Evolutionary conservation across 1,140 invertebrate genomes (phyloP).

Genomic region (Glossosoma conforme): DNA sequence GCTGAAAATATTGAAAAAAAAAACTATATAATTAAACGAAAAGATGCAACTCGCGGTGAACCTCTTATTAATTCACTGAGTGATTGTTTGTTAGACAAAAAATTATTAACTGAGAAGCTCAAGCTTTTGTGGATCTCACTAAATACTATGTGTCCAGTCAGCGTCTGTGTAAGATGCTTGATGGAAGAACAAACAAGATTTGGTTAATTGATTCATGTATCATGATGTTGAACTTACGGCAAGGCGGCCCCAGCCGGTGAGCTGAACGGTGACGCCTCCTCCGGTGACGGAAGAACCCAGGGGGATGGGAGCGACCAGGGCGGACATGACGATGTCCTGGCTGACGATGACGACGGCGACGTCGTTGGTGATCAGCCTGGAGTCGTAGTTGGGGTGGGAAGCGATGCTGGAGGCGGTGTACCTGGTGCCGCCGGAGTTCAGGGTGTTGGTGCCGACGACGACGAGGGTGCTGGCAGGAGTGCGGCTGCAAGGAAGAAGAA

Average conservation of each 20-base stretch:
- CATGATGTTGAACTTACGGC: slow-evolving; percentile 37
- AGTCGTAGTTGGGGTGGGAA: slow-evolving; percentile 48
- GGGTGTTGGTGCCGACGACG: slow-evolving; percentile 48
- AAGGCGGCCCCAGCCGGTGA: slow-evolving; percentile 49
- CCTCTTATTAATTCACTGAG: too few species aligned
- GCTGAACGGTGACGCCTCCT: slow-evolving; percentile 36
- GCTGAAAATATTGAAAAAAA: too few species aligned
- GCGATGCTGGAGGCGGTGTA: slow-evolving; percentile 44
- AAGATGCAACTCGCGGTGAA: too few species aligned
- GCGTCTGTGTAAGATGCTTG: too few species aligned
- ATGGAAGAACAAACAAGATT: too few species aligned
- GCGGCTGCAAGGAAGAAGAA: slow-evolving; percentile 27
- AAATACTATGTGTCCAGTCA: too few species aligned
- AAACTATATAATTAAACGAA: too few species aligned
- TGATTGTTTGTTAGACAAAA: too few species aligned
- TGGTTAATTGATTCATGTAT: too few species aligned
- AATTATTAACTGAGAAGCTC: too few species aligned
- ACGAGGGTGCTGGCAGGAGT: slow-evolving; percentile 36
- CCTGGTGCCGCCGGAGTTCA: slow-evolving; percentile 42
- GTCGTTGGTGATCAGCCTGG: slow-evolving; percentile 47
- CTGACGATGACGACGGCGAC: slow-evolving; percentile 48
- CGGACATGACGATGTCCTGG: slow-evolving; percentile 40
- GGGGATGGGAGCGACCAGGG: slow-evolving; percentile 39
- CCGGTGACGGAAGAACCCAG: slow-evolving; percentile 36
- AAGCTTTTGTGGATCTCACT: too few species aligned